Evolutionary conservation across 2,888 invertebrate species (phyloP).

Genomic region (Dascillus cervinus): DNA sequence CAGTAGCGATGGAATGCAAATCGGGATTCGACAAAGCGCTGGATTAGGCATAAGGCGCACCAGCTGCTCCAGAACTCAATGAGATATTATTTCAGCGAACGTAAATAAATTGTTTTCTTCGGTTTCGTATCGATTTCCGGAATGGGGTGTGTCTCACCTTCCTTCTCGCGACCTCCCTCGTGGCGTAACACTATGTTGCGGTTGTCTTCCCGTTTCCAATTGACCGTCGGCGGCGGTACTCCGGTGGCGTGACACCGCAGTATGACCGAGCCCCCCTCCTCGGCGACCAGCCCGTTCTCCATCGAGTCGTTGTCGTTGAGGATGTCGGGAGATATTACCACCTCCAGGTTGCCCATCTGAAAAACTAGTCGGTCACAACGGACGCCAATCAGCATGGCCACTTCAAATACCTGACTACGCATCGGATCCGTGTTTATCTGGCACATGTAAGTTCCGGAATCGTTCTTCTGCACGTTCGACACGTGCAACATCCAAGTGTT

Average conservation of each 20-base stretch:
- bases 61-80: slow-evolving; percentile 31
- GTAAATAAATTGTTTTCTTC: slow-evolving; percentile 29
- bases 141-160: slow-evolving; percentile 49
- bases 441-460: slow-evolving; percentile 92
- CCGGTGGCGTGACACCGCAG: slow-evolving; percentile 75
- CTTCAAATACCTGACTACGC: slow-evolving; percentile 66
- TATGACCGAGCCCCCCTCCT: slow-evolving; percentile 71
- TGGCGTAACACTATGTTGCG: slow-evolving; percentile 68
- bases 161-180: slow-evolving; percentile 63
- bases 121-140: slow-evolving; percentile 23
- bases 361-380: no score
- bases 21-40: slow-evolving; percentile 27
- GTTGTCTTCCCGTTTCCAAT: slow-evolving; percentile 75
- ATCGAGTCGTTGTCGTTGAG: slow-evolving; percentile 62
- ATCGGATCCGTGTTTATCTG: slow-evolving; percentile 89
- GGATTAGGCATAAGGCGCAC: slow-evolving; percentile 32
- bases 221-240: slow-evolving; percentile 68
- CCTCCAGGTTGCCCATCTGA: slow-evolving; percentile 80
- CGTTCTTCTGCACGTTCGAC: slow-evolving; percentile 82
- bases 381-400: no score
- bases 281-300: slow-evolving; percentile 65
- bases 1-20: slow-evolving; percentile 31
- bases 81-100: slow-evolving; percentile 29
- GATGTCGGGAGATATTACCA: slow-evolving; percentile 83
- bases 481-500: slow-evolving; percentile 91